Evolutionary conservation across 2,113 vertebrate species (phyloP).

Genomic region (Bufo bufo): DNA sequence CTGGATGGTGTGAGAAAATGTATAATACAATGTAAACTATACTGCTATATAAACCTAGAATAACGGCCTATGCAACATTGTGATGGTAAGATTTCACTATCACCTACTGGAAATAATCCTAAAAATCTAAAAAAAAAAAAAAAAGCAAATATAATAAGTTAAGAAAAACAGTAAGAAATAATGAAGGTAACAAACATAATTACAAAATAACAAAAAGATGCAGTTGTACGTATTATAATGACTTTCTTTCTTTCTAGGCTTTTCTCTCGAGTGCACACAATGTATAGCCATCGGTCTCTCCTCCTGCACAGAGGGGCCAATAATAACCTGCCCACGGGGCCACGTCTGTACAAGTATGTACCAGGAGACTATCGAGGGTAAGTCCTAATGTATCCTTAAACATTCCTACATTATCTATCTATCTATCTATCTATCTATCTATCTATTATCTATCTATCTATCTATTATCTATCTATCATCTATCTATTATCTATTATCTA

Average conservation of each 20-base stretch:
- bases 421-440: conserved; percentile 10
- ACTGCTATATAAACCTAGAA: not conserved
- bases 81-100: too few species aligned
- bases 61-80: not conserved
- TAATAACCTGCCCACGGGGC: not conserved
- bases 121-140: too few species aligned
- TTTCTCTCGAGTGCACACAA: not conserved
- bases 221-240: too few species aligned
- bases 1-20: not conserved
- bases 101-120: too few species aligned
- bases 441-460: too few species aligned
- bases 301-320: conserved; percentile 4
- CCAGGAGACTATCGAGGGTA: not conserved
- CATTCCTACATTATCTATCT: not conserved
- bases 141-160: too few species aligned
- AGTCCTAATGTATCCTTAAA: not conserved
- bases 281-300: not conserved
- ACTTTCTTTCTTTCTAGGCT: not conserved
- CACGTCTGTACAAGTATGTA: not conserved
- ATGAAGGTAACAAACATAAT: too few species aligned
- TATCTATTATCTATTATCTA: too few species aligned
- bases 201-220: too few species aligned
- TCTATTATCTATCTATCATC: too few species aligned
- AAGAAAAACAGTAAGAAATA: too few species aligned
- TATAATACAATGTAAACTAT: not conserved